Evolutionary conservation across 1,140 invertebrate species (phyloP), one percentile per base, ranked within the genome.

Genomic region (Zaprionus nigranus): DNA sequence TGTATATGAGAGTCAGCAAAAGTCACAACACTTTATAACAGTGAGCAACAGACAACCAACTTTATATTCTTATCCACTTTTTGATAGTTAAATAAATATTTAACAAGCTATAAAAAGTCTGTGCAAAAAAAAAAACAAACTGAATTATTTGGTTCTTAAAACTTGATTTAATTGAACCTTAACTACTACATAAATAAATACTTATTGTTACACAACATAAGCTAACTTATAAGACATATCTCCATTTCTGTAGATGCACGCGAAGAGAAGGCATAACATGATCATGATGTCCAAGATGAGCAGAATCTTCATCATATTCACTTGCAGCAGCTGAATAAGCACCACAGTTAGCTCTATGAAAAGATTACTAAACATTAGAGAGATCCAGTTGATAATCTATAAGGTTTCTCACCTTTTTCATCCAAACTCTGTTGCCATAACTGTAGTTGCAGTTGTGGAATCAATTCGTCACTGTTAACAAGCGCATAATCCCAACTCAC

Each of bases 281-380:
- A 75, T 81, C 3, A 72, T 4, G 7, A 78, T 26, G 26, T 87
- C 71, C 74, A 87, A 15, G 7, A 51, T 28, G 2, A 87, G 17
- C 11, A 88, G n/a, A 20, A 87, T 34, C 53, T 88, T 88, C 34
- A 88, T 54, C 26, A 87, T 36, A 22, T 88, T 88, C 3, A 83
- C 2, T 30, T 87, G 84, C 60, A 87, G 20, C 26, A 88, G 36
- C 20, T 88, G 66, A 78, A 87, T 83, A 11, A 58, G 59, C 3
- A 78, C 0, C 1, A 75, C 17, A 26, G 56, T 56, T 3, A 58
- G 1, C 53, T 78, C 83, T 87, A 5, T 2, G 12, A 3, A 43
- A 12, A 20, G 12, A 7, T 12, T 9, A 9, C 6, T 43, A 15
- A 34, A 60, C 12, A 13, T 36, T 4, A 15, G 3, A 12, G 9